These are phyloP conservation scores for Myanophis thanlyinensis DNA, from an alignment of 2,113 vertebrate species.

Conservation along the genomic window DNA sequence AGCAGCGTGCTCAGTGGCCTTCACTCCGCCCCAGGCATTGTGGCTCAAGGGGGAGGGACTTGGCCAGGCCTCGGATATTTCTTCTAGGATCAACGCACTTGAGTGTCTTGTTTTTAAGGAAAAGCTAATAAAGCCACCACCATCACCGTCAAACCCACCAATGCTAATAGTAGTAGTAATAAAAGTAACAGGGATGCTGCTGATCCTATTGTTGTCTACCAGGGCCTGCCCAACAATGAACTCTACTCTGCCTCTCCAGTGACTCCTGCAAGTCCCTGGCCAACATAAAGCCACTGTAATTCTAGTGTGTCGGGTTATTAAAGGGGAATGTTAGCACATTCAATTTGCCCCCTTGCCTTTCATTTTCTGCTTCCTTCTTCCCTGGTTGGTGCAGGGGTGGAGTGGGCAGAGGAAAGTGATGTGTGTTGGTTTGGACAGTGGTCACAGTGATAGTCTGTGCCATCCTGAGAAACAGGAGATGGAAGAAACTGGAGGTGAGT, in stretches of 20 bases:
- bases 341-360: slow-evolving; percentile 46
- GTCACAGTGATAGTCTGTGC: background rate
- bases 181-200: background rate
- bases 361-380: slow-evolving; percentile 1
- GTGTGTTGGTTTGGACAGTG: no score
- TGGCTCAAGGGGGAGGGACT: background rate
- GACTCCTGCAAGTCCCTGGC: slow-evolving; percentile 26
- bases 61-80: slow-evolving; percentile 5
- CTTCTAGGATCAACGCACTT: slow-evolving; percentile 36
- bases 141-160: background rate
- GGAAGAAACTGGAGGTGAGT: background rate
- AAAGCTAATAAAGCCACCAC: slow-evolving; percentile 8
- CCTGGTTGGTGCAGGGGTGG: background rate
- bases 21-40: background rate
- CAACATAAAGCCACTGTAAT: slow-evolving; percentile 49
- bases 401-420: background rate
- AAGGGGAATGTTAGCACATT: slow-evolving; percentile 68
- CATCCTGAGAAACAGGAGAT: background rate
- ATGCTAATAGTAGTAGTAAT: slow-evolving; percentile 28
- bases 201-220: background rate
- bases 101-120: slow-evolving; percentile 40
- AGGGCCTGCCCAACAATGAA: background rate
- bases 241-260: slow-evolving; percentile 15
- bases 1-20: background rate
- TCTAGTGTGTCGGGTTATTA: slow-evolving; percentile 63